Conservation (phyloP, 2,113 vertebrate species). For the Neoarius graeffei region DNA sequence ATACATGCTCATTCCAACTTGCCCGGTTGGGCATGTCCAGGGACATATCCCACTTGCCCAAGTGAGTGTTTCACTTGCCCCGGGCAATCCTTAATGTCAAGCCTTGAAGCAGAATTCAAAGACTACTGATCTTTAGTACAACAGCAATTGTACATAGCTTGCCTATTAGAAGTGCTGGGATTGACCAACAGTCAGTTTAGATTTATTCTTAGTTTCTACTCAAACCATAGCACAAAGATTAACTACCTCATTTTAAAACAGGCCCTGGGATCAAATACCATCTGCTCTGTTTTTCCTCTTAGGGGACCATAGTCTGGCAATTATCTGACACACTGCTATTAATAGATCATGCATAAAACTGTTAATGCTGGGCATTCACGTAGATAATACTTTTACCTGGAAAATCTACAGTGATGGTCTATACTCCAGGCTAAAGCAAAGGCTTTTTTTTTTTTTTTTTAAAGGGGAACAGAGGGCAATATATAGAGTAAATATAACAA, state of each 20-base stretch:
- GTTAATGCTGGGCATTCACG: not conserved
- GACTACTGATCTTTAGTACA: not conserved
- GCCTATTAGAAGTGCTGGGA: not conserved
- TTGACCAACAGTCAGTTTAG: not conserved
- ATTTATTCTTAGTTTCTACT: not conserved
- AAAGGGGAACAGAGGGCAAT: no score
- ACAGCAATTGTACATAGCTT: not conserved
- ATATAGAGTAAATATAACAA: no score
- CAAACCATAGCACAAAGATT: not conserved
- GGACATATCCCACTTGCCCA: no score
- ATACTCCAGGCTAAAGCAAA: not conserved
- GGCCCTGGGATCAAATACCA: not conserved
- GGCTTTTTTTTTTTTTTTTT: not conserved
- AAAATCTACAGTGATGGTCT: not conserved
- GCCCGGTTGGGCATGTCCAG: no score
- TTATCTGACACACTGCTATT: not conserved
- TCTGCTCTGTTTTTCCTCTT: not conserved
- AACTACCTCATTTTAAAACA: not conserved
- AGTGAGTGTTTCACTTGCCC: no score
- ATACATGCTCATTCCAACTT: no score
- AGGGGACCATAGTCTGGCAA: not conserved
- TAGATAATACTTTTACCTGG: not conserved
- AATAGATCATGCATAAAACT: not conserved
- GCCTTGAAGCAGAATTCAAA: not conserved
- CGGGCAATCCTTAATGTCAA: no score